Evolutionary conservation across 1,140 invertebrate genomes (phyloP), one percentile per base, ranked within the genome.

Genomic region (Babylonia areolata): DNA sequence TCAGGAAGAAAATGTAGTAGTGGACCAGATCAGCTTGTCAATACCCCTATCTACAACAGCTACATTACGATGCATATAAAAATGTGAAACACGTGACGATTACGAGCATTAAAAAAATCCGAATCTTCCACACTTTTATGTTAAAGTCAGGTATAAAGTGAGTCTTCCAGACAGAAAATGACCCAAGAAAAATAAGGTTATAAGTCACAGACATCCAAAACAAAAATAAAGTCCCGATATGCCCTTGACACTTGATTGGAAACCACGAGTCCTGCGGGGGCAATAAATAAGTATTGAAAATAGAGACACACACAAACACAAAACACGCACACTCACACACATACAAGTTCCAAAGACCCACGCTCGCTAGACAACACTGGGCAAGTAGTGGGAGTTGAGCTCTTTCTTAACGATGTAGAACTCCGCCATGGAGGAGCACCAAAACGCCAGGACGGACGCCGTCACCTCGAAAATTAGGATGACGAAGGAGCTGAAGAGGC

Each of bases 351-450:
- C 46, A 51, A 80, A 80, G n/a, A 28, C 23, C 1, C 46, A 46
- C 39, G 78, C 51, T 39, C 11, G 28, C 28, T 80, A 80, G 46
- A 78, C 75, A 15, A 69, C 58, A 9, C 58, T 40, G n/a, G 51
- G 35, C 51, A 71, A 3, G n/a, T 84, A 20, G 31, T 69, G 71
- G 23, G 6, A 33, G 64, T 73, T 54, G n/a, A 88, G 69, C 42
- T 98, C 97, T 94, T 99, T 99, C 91, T 98, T 97, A 15, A 99
- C 98, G 89, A 99, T 96, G 94, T 99, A 99, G 95, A 99, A 99
- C 94, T 81, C 86, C 23, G 97, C 97, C 94, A 98, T 97, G 94
- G 98, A 98, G 90, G 98, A 97, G 33, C 97, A 97, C 89, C 98
- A 96, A 46, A 98, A 94, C 11, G 98, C 98, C 97, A 97, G 98